These are phyloP conservation scores for Brachirus orientalis DNA, from an alignment of 2,113 vertebrate species.

Conservation along the genomic window DNA sequence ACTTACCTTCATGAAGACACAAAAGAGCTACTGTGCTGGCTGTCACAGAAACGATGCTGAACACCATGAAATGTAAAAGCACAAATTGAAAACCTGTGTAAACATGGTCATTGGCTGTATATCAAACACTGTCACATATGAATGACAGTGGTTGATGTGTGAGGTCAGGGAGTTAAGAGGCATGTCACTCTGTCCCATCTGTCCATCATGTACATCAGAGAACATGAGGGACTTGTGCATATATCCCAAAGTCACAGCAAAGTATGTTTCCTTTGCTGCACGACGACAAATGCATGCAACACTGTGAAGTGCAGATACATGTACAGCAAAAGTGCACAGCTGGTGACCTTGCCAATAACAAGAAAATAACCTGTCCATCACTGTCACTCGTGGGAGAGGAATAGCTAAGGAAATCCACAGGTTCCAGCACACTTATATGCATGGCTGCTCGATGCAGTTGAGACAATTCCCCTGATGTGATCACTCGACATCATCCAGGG, in stretches of 20 bases:
- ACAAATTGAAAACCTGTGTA: not conserved
- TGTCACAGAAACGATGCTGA: not conserved
- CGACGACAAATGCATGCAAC: conserved; percentile 26
- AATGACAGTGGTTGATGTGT: conserved; percentile 3
- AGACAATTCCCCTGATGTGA: conserved; percentile 13
- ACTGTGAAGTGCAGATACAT: conserved; percentile 53
- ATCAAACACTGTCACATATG: conserved; percentile 32
- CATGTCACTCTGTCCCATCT: not conserved
- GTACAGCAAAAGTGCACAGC: conserved; percentile 38
- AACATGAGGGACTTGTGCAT: conserved; percentile 23
- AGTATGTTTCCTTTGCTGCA: conserved; percentile 13
- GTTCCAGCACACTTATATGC: conserved; percentile 16
- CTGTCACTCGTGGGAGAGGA: conserved; percentile 31
- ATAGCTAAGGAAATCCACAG: conserved; percentile 12
- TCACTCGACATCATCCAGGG: not conserved
- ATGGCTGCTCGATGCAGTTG: not conserved
- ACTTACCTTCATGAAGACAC: no score
- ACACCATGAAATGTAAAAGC: not conserved
- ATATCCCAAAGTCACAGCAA: conserved; percentile 7
- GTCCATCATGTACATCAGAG: conserved; percentile 28
- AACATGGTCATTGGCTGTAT: not conserved
- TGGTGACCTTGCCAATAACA: not conserved
- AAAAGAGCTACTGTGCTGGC: no score
- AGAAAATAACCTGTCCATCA: conserved; percentile 25
- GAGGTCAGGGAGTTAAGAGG: conserved; percentile 13